Evolutionary conservation across 2,113 vertebrate species (phyloP), one percentile per base, ranked within the genome.

Genomic region (Albula goreensis): DNA sequence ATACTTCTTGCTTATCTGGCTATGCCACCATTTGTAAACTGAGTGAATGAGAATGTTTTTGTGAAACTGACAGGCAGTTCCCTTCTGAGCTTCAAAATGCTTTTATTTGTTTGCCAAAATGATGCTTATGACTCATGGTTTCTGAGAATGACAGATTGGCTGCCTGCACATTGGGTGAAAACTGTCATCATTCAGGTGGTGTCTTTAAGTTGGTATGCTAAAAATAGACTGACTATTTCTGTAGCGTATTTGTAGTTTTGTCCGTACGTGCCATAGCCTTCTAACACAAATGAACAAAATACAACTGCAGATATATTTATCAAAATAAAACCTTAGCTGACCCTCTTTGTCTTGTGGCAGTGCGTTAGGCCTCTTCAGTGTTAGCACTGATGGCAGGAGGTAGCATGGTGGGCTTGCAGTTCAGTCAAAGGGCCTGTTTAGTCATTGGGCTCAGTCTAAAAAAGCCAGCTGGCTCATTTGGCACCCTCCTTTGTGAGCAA

Each of bases 381-480:
- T 74, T 63, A 66, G n/a, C 49, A 50, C 2, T 80, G n/a, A 66
- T 66, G 48, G 78, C 19, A 50, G 78, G 17, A 63, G 15, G 80
- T 80, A 66, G 56, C 41, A 63, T 63, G 57, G 52, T 78, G 22
- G 31, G 52, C 52, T 41, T 31, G 12, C 56, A 66, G 4, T 50
- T 80, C 19, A 60, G 60, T 82, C 50, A 77, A 84, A 74, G 80
- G 81, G 49, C 15, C 48, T 60, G 48, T 74, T 86, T n/a, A n/a
- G 56, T 17, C 13, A 9, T 19, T 6, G 50, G n/a, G 1, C 19
- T 19, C 60, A 74, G 49, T 49, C 10, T 51, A 52, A 81, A 66
- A 74, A 82, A 78, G 50, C 50, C 15, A 22, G 49, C 66, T 52
- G 48, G 63, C 63, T 77, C n/a, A 41, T 50, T 78, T 52, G 81